phyloP scores from a whole-genome alignment of 1,140 invertebrate genomes.

The Eumaeus atala region DNA sequence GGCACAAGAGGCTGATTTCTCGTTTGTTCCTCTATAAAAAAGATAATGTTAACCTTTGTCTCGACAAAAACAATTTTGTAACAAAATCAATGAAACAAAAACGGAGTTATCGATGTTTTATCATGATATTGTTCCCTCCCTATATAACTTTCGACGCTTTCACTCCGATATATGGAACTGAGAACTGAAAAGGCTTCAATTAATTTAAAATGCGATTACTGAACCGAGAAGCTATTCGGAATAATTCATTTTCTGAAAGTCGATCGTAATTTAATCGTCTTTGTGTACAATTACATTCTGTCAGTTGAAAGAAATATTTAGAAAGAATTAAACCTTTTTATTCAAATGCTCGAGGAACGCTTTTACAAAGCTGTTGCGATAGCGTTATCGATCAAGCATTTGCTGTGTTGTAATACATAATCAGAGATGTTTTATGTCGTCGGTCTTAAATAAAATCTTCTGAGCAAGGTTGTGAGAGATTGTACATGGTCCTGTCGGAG shows the following conservation, averaged over 20 bases:
- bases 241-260: slow-evolving; percentile 31
- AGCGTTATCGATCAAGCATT: too few species aligned
- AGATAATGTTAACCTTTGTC: too few species aligned
- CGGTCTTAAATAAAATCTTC: too few species aligned
- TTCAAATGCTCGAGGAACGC: background rate
- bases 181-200: slow-evolving; percentile 61
- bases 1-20: too few species aligned
- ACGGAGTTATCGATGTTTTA: slow-evolving; percentile 5
- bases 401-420: too few species aligned
- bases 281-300: slow-evolving; percentile 15
- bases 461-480: too few species aligned
- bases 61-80: too few species aligned
- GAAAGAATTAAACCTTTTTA: background rate
- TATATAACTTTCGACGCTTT: slow-evolving; percentile 35
- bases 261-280: slow-evolving; percentile 22
- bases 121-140: slow-evolving; percentile 37
- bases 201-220: slow-evolving; percentile 45
- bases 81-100: too few species aligned
- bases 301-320: slow-evolving; percentile 11
- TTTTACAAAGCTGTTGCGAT: too few species aligned
- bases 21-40: too few species aligned
- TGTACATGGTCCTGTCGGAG: too few species aligned
- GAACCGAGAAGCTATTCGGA: slow-evolving; percentile 30
- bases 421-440: too few species aligned
- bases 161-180: slow-evolving; percentile 35